Evolutionary conservation across 2,113 vertebrate species (phyloP).

Genomic region (Pygoscelis adeliae): DNA sequence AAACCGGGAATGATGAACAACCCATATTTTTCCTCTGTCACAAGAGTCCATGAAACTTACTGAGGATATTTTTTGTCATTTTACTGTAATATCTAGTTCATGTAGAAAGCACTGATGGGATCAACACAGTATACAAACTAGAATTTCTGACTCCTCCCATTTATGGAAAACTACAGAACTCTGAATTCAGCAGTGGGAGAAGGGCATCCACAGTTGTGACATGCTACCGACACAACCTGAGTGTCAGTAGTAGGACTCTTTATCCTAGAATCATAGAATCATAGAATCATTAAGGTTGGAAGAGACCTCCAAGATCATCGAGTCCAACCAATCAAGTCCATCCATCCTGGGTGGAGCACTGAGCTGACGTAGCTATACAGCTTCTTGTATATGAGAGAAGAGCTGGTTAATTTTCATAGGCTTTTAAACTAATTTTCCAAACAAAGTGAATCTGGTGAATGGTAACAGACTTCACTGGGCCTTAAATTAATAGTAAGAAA

Average conservation of each 20-base stretch:
- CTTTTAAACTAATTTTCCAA: background rate
- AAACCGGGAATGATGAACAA: background rate
- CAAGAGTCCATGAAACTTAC: background rate
- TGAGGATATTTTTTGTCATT: background rate
- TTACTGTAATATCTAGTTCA: background rate
- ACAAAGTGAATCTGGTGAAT: background rate
- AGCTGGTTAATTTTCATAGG: background rate
- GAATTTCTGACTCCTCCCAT: background rate
- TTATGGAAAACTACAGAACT: background rate
- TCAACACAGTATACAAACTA: background rate
- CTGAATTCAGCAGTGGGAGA: background rate
- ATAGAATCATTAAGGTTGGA: too few relatives aligned
- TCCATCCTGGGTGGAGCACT: too few relatives aligned
- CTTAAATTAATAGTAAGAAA: background rate
- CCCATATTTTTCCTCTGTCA: background rate
- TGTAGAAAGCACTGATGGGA: background rate
- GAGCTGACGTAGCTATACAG: background rate
- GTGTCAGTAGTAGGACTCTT: accelerated
- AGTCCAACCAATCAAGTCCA: too few relatives aligned
- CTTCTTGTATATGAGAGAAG: background rate
- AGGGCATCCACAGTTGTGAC: background rate
- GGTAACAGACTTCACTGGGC: background rate
- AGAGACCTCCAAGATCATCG: too few relatives aligned
- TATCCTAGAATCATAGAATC: too few relatives aligned
- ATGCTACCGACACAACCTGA: background rate